Evolutionary conservation across 1,140 invertebrate species (phyloP).

Genomic region (Macrosteles quadrilineatus): DNA sequence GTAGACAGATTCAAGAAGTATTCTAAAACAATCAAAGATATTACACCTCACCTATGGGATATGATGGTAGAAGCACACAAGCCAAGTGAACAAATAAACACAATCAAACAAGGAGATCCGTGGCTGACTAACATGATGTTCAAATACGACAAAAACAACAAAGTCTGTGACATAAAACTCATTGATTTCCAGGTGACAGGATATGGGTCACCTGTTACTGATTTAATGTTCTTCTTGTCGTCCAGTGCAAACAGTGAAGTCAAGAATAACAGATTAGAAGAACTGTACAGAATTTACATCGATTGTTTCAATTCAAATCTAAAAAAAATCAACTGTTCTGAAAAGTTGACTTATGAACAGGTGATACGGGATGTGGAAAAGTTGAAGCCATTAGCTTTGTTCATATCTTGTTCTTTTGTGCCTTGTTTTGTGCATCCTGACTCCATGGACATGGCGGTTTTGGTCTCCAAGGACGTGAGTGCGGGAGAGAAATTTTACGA

Average conservation of each 20-base stretch:
- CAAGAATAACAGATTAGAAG: not conserved
- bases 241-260: constrained; percentile 9
- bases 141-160: constrained; percentile 22
- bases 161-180: constrained; percentile 10
- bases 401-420: not conserved
- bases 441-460: not conserved
- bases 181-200: constrained; percentile 29
- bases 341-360: not conserved
- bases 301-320: constrained; percentile 7
- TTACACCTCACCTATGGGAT: not conserved
- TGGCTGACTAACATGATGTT: constrained; percentile 40
- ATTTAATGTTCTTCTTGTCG: constrained; percentile 9
- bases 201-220: not conserved
- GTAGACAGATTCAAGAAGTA: not conserved
- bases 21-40: not conserved
- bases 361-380: not conserved
- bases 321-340: not conserved
- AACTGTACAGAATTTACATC: constrained; percentile 3
- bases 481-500: not conserved
- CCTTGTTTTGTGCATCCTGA: not conserved
- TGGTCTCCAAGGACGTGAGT: too few species aligned
- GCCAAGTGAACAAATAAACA: constrained; percentile 50
- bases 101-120: constrained; percentile 46
- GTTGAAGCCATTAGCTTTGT: not conserved
- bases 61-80: not conserved